Conservation (phyloP, 2,888 invertebrate species). For the Toxonevra muliebris region DNA sequence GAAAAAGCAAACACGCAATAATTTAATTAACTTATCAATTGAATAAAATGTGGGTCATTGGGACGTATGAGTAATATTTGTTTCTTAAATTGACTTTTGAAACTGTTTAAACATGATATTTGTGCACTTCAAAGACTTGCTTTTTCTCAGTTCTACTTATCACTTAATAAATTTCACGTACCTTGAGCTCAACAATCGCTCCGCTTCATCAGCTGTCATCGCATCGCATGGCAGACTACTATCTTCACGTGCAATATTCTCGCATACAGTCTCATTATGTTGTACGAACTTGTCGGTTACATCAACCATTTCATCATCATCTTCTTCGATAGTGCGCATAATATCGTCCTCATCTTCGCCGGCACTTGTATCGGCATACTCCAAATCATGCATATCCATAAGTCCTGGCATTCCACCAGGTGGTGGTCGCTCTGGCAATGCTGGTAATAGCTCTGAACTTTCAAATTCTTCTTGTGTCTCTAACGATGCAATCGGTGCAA, state of each 20-base stretch:
- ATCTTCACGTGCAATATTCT: constrained; percentile 45
- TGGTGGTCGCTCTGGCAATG: constrained; percentile 52
- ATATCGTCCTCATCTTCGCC: constrained; percentile 66
- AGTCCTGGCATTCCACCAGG: constrained; percentile 31
- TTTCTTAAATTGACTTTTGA: not conserved
- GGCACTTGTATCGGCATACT: constrained; percentile 70
- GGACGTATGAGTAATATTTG: constrained; percentile 27
- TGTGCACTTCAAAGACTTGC: too few relatives aligned
- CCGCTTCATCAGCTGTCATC: constrained; percentile 89
- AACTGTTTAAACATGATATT: too few relatives aligned
- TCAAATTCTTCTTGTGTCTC: constrained; percentile 59
- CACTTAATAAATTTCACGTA: constrained; percentile 61
- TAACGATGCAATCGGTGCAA: constrained; percentile 58
- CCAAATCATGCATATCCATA: constrained; percentile 69
- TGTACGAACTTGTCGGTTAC: constrained; percentile 5
- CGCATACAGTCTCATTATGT: constrained; percentile 1
- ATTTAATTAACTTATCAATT: too few relatives aligned
- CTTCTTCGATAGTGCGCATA: constrained; percentile 64
- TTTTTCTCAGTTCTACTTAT: not conserved
- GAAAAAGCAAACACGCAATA: too few relatives aligned
- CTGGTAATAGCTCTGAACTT: constrained; percentile 47
- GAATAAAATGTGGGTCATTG: constrained; percentile 10
- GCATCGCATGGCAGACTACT: constrained; percentile 65
- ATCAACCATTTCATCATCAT: constrained; percentile 53
- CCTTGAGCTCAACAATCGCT: constrained; percentile 86